Evolutionary conservation across 2,888 invertebrate genomes (phyloP), one percentile per base, ranked within the genome.

Genomic region (Podabrus alpinus): DNA sequence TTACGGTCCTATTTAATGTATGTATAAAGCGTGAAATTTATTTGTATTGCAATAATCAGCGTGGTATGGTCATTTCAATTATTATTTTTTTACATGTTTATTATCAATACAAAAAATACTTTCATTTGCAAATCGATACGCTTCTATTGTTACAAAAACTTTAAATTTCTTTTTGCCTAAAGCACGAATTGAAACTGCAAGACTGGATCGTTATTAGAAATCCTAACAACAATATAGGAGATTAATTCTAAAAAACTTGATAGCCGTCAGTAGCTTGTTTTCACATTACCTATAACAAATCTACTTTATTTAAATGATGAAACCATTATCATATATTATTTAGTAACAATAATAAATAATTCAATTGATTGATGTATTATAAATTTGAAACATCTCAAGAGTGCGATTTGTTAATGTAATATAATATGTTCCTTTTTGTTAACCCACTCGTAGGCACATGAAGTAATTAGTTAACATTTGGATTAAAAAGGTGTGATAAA

Each of bases 121-220:
- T 64, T 64, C 62, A 64, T 64, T 64, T 64, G 62, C 21, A 64
- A 62, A 64, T 64, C 21, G 62, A 64, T 64, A 64, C 62, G 62
- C 62, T 64, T 64, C 21, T 17, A 64, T 64, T 64, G 62, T 64
- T 64, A 64, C 19, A 13, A 64, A 64, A 64, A 64, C 62, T 64
- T 64, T 9, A 19, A 64, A 64, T 64, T 64, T 64, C 62, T 64
- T 64, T 64, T 64, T 19, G 62, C 62, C 62, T 64, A 64, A 64
- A 64, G 62, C 62, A 19, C 21, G 15, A 19, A 64, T 17, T 64
- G 45, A 45, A 45, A 45, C 45, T 45, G 45, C 45, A n/a, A 19
- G 62, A n/a, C 62, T 64, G 17, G 62, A 64, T 64, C 62, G 62
- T 11, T 64, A 64, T 64, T 64, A 64, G 62, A 64, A 64, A 64